Evolutionary conservation across 2,113 vertebrate genomes (phyloP), one percentile per base, ranked within the genome.

Genomic region (Leptodactylus fuscus): DNA sequence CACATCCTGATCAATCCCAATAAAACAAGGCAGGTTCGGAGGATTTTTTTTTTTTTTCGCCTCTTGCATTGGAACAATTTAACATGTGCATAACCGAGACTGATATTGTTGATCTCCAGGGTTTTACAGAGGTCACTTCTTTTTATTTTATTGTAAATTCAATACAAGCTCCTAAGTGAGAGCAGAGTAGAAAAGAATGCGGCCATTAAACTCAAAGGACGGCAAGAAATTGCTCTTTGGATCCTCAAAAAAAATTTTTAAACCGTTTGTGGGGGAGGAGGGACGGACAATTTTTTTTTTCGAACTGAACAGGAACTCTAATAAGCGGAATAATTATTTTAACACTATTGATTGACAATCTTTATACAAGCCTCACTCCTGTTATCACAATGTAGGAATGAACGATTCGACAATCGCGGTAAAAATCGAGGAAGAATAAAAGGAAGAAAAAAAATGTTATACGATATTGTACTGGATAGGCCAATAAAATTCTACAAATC

Each of bases 91-190:
- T 73, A 82, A 82, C 81, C 65, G 46, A 70, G 81, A 73, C 81
- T 53, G 69, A 73, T 82, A 82, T 53, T 36, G 51, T 73, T 58
- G 67, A 71, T 53, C 67, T 53, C 20, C 27, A 18, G 32, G 81
- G 48, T 58, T 82, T 82, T 73, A 73, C 49, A 53, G 48, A 51
- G 81, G 81, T 73, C 48, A 82, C 49, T n/a, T 58, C 48, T 71
- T 82, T 2, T 82, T 2, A 29, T 73, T 46, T 84, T 71, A 81
- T 90, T 90, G 67, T 71, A 73, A 82, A 82, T 80, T 80, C 77
- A 80, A 80, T 80, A 80, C 34, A 60, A 41, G 34, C 34, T 60
- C 53, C 34, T 34, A 60, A 80, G 49, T 80, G 51, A 79, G 53
- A 77, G 49, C 75, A 5, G 46, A 76, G 73, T 49, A 51, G 46